These are phyloP conservation scores for Eutolmus rufibarbis DNA, from an alignment of 2,888 invertebrate genomes.

Conservation along the genomic window DNA sequence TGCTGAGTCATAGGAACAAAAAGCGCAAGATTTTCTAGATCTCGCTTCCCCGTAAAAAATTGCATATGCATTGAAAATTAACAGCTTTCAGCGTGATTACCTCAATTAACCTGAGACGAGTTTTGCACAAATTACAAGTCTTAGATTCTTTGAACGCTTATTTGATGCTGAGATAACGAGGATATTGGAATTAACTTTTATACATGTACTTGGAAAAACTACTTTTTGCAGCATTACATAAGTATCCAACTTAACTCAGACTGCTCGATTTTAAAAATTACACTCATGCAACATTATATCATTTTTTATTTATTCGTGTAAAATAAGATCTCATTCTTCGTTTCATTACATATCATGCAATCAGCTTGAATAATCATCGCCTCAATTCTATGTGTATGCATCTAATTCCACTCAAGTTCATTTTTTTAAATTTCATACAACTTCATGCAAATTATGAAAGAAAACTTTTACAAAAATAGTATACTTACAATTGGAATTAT, in stretches of 20 bases:
- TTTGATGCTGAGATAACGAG: background rate
- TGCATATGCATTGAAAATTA: background rate
- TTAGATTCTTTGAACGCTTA: background rate
- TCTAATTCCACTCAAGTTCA: too few species aligned
- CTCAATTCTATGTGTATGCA: background rate
- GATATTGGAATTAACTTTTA: background rate
- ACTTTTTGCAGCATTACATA: background rate
- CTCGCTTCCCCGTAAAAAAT: background rate
- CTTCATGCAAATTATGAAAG: too few species aligned
- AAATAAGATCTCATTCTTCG: too few species aligned
- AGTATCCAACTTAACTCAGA: background rate
- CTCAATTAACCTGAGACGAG: background rate
- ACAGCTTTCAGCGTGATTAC: background rate
- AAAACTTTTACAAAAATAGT: too few species aligned
- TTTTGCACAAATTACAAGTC: background rate
- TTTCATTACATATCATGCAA: too few species aligned
- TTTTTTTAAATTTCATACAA: too few species aligned
- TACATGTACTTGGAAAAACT: background rate
- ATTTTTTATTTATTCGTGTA: too few species aligned
- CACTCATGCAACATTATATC: background rate
- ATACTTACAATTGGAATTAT: too few species aligned
- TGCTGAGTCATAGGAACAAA: background rate
- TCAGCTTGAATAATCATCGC: background rate
- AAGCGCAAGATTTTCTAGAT: background rate
- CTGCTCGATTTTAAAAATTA: background rate